phyloP scores from a whole-genome alignment of 1,140 invertebrate genomes.

The Leucophenga varia region DNA sequence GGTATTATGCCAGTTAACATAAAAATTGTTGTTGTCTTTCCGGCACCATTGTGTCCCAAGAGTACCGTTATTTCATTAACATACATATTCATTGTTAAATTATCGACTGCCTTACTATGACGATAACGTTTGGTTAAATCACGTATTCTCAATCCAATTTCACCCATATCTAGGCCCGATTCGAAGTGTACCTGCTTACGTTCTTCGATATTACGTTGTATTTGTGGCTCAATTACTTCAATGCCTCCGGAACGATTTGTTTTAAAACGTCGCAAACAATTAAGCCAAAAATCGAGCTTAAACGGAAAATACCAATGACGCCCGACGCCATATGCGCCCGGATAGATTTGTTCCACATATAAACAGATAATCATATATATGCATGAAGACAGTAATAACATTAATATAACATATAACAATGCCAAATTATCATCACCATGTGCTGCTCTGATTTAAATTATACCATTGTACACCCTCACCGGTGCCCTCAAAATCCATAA shows the following conservation, averaged over 20 bases:
- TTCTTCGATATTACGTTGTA: background rate
- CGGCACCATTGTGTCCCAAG: constrained; percentile 68
- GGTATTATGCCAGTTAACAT: constrained; percentile 76
- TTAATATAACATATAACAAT: constrained; percentile 54
- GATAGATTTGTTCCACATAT: constrained; percentile 70
- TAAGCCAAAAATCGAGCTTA: constrained; percentile 54
- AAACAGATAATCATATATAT: constrained; percentile 67
- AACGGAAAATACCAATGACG: constrained; percentile 72
- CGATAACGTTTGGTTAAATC: constrained; percentile 60
- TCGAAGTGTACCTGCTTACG: constrained; percentile 8
- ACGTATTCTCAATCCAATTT: constrained; percentile 33
- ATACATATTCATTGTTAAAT: constrained; percentile 71
- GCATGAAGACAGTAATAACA: constrained; percentile 65
- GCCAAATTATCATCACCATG: constrained; percentile 70
- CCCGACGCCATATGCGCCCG: constrained; percentile 67
- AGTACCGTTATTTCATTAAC: constrained; percentile 68
- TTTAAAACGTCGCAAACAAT: constrained; percentile 50
- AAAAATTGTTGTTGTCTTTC: constrained; percentile 65
- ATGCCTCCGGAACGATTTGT: background rate
- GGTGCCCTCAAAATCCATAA: constrained; percentile 55
- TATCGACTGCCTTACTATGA: constrained; percentile 66
- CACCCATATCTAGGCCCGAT: constrained; percentile 6
- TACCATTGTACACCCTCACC: constrained; percentile 61
- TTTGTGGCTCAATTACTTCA: background rate
- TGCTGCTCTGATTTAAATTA: constrained; percentile 64